Base-by-base conservation (phyloP, 2,113 vertebrate genomes). In the Microcebus ravelobensis region DNA sequence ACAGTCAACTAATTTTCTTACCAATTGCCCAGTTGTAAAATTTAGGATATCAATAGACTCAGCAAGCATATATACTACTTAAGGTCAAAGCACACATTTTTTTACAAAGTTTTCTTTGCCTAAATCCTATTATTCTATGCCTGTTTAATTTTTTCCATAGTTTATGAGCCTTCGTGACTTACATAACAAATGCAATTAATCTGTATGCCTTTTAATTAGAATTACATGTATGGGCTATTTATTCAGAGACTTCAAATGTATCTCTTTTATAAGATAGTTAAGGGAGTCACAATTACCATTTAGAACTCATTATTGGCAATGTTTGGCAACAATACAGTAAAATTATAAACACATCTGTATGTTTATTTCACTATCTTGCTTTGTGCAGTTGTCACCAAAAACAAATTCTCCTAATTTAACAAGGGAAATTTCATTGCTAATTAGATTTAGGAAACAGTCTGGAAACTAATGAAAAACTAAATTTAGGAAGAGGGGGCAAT, bases 341-440 rank as follows among this genome's bases (percentile, higher is more conserved):
- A 89, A 57, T 89, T 81, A 87, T 39, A 92, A 95, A 88, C 50
- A 3, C 61, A 2, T 34, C 86, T 95, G 8, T 59, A 79, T 92
- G 42, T 34, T 86, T 95, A n/a, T 91, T 97, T 97, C 96, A 80
- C 86, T 96, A 74, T 74, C 61, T 84, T 92, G 21, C 73, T 77
- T 85, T 74, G 57, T 80, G 74, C 20, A 21, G 3, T 90, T 65
- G 31, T 70, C 48, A 91, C 81, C 45, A 63, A 76, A 59, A 89
- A 76, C 68, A 87, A 36, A 45, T 87, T 96, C 83, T 91, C 93
- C 79, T 3, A 1, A 5, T 90, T 93, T 77, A 42, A 67, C 36
- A 91, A 96, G 48, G 23, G 92, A 86, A 65, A 84, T 91, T 98
- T 97, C 77, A 96, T 74, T 96, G 70, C 88, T 98, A 98, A 98